A percentile compares a stretch with the other conserved stretches of the same genome.
Conservation (phyloP, 2,888 invertebrate genomes). For the Aethes cnicana region DNA sequence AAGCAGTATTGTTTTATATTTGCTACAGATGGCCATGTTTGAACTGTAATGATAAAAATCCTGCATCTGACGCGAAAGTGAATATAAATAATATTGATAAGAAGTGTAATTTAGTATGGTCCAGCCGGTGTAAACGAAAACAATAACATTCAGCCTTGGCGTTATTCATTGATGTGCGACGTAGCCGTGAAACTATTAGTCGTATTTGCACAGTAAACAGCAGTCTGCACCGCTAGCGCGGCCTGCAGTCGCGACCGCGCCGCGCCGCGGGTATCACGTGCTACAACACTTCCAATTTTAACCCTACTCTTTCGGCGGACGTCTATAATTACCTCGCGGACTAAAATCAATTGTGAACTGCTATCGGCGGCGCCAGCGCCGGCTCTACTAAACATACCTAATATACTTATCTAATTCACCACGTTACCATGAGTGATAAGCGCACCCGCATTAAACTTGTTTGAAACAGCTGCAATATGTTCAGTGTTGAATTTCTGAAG, state of each 20-base stretch:
- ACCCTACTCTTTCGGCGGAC: constrained; percentile 45
- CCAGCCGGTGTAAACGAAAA: constrained; percentile 49
- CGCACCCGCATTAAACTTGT: constrained; percentile 56
- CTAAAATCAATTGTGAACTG: constrained; percentile 39
- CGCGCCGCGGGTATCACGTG: constrained; percentile 50
- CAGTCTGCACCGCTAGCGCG: constrained; percentile 52
- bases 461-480: constrained; percentile 62
- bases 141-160: constrained; percentile 69
- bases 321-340: constrained; percentile 46
- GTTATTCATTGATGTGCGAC: constrained; percentile 70
- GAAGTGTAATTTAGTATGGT: constrained; percentile 48
- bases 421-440: constrained; percentile 65
- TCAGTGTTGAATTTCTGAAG: constrained; percentile 74
- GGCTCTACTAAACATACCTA: constrained; percentile 35
- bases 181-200: constrained; percentile 72
- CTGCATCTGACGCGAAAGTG: too few species aligned
- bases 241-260: constrained; percentile 60
- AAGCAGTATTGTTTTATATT: too few species aligned
- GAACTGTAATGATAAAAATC: background rate
- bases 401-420: constrained; percentile 51
- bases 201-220: constrained; percentile 69
- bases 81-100: constrained; percentile 32
- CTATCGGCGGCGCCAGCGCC: constrained; percentile 36
- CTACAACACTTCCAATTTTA: constrained; percentile 50
- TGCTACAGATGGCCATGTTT: too few species aligned